These are phyloP conservation scores for Carassius auratus DNA, from an alignment of 2,113 vertebrate genomes.

Conservation along the genomic window DNA sequence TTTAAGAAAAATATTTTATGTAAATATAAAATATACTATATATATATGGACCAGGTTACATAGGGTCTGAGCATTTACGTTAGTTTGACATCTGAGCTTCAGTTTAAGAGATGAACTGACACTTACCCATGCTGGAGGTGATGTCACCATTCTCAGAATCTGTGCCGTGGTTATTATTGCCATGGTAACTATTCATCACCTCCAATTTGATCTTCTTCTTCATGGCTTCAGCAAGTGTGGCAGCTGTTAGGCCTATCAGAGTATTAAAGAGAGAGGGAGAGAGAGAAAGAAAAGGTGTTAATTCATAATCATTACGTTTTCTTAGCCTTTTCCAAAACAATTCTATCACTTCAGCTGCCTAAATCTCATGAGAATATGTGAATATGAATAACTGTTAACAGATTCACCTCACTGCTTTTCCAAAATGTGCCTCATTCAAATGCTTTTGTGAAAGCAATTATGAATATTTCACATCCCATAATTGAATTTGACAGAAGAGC, in stretches of 20 bases:
- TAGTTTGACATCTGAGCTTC: not conserved
- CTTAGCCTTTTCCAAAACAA: not conserved
- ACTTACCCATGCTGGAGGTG: slow-evolving; percentile 91
- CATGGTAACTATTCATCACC: slow-evolving; percentile 92
- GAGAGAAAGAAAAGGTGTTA: slow-evolving; percentile 69
- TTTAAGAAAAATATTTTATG: too few species aligned
- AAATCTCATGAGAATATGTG: slow-evolving; percentile 16
- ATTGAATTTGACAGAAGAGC: slow-evolving; percentile 18
- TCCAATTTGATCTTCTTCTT: slow-evolving; percentile 99
- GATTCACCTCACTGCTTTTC: slow-evolving; percentile 12
- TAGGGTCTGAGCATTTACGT: slow-evolving; percentile 9
- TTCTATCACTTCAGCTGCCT: not conserved
- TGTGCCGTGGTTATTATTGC: slow-evolving; percentile 87
- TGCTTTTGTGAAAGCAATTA: slow-evolving; percentile 27
- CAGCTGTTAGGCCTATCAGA: slow-evolving; percentile 86
- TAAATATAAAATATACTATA: too few species aligned
- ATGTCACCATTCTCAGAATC: slow-evolving; percentile 94
- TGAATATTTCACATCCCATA: slow-evolving; percentile 29
- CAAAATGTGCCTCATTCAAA: slow-evolving; percentile 17
- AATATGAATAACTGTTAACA: slow-evolving; percentile 16
- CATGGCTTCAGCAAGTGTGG: slow-evolving; percentile 91
- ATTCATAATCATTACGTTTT: slow-evolving; percentile 70
- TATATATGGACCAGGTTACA: not conserved
- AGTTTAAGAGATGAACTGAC: slow-evolving; percentile 16
- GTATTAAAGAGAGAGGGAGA: slow-evolving; percentile 46